Conservation (phyloP, 64 coral and sea anemone genomes). For the Hydrozoanthus tunicans region DNA sequence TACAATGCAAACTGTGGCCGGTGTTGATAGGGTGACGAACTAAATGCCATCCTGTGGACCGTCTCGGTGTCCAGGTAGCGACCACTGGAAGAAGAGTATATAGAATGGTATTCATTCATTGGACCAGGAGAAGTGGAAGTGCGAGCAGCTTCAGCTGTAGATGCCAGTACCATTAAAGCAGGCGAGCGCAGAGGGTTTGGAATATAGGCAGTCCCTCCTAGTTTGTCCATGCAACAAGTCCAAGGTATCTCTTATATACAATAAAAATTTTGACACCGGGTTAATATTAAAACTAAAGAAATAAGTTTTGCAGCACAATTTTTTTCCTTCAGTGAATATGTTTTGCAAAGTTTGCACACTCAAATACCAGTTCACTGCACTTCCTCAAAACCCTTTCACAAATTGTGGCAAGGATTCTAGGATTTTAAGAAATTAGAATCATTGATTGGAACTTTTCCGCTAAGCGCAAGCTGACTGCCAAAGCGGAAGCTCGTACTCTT, state of each 20-base stretch:
- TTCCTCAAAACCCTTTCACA: background rate
- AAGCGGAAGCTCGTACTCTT: no score
- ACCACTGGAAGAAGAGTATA: conserved; percentile 83
- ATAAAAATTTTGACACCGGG: conserved; percentile 67
- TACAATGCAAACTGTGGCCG: conserved; percentile 85
- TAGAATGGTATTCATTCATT: conserved; percentile 87
- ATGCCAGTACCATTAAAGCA: conserved; percentile 93
- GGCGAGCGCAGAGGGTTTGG: conserved; percentile 89
- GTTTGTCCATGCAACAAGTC: conserved; percentile 87
- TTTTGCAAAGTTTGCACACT: conserved; percentile 24
- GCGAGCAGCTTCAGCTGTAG: conserved; percentile 86
- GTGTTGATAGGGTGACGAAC: conserved; percentile 79
- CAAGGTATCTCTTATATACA: conserved; percentile 55
- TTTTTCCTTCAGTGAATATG: background rate
- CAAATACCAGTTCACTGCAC: conserved; percentile 10
- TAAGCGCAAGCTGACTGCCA: no score
- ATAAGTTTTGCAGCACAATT: conserved; percentile 14
- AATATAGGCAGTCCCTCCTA: conserved; percentile 78
- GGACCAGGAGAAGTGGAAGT: conserved; percentile 83
- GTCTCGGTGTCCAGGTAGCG: conserved; percentile 80
- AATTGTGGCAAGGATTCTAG: background rate
- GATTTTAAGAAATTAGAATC: background rate
- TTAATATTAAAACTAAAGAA: conserved; percentile 53
- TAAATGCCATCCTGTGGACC: conserved; percentile 92
- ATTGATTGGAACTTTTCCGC: no score